Percentiles rank a stretch among this genome's conserved stretches.
Evolutionary conservation across 2,888 invertebrate genomes (phyloP).

Genomic region (Crepidodera aurea): DNA sequence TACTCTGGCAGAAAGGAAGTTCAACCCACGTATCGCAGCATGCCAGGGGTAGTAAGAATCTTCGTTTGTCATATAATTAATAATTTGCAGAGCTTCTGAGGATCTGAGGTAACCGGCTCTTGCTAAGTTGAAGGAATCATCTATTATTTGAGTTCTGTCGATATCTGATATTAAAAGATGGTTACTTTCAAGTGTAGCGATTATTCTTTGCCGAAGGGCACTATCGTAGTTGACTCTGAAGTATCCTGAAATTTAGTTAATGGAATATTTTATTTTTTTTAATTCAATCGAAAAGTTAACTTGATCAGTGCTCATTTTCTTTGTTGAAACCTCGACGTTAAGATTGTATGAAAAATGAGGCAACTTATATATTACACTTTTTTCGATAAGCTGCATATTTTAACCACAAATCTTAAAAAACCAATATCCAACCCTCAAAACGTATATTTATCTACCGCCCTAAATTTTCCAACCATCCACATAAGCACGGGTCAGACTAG

Average conservation of each 20-base stretch:
- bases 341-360: too few species aligned
- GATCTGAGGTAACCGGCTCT: slow-evolving; percentile 70
- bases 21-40: slow-evolving; percentile 66
- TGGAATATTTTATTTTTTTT: too few species aligned
- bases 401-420: too few species aligned
- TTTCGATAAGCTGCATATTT: too few species aligned
- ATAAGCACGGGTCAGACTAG: too few species aligned
- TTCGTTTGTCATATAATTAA: slow-evolving; percentile 74
- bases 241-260: slow-evolving; percentile 62
- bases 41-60: slow-evolving; percentile 80
- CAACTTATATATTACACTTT: too few species aligned
- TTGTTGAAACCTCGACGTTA: too few species aligned
- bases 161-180: slow-evolving; percentile 67
- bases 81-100: slow-evolving; percentile 69
- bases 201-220: slow-evolving; percentile 66
- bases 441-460: too few species aligned
- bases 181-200: slow-evolving; percentile 57
- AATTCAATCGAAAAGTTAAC: too few species aligned
- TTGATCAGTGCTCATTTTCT: too few species aligned
- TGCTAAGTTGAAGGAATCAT: slow-evolving; percentile 80
- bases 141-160: slow-evolving; percentile 81
- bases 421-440: too few species aligned
- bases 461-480: too few species aligned
- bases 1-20: slow-evolving; percentile 45
- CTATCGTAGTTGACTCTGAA: slow-evolving; percentile 73